Evolutionary conservation across 1,140 invertebrate species (phyloP).

Genomic region (Akabosia matsudoensis): DNA sequence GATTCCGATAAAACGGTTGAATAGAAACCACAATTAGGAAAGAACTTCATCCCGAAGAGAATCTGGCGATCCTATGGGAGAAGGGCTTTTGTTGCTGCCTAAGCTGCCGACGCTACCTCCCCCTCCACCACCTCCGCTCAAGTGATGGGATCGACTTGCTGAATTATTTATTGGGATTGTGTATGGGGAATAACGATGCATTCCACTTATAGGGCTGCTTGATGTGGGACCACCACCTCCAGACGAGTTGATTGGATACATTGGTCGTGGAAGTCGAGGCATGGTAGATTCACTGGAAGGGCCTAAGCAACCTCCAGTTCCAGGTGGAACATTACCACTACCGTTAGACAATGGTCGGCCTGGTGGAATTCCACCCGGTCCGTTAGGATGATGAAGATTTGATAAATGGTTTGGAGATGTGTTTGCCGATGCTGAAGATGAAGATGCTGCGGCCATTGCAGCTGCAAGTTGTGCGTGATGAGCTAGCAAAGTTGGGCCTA

Average conservation of each 20-base stretch:
- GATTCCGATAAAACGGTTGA: not conserved
- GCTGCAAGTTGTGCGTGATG: conserved; percentile 46
- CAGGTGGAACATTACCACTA: conserved; percentile 47
- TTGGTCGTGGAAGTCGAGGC: conserved; percentile 54
- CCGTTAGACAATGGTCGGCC: conserved; percentile 21
- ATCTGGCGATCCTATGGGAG: conserved; percentile 47
- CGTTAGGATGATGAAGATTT: conserved; percentile 28
- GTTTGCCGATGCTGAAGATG: conserved; percentile 46
- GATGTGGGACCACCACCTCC: conserved; percentile 41
- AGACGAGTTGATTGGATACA: conserved; percentile 54
- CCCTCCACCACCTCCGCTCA: conserved; percentile 28
- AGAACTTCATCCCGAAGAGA: conserved; percentile 46
- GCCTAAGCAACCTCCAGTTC: conserved; percentile 51
- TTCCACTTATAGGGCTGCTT: conserved; percentile 35
- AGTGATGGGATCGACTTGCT: conserved; percentile 34
- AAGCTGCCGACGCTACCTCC: conserved; percentile 13
- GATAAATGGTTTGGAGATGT: conserved; percentile 31
- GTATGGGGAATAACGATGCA: conserved; percentile 56
- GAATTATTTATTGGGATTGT: conserved; percentile 44
- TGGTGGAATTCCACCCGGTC: not conserved
- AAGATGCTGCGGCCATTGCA: conserved; percentile 35
- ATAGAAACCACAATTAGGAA: conserved; percentile 37
- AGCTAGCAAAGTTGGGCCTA: conserved; percentile 38
- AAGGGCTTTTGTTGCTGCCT: conserved; percentile 41
- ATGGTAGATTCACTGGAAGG: conserved; percentile 50